A percentile compares a stretch with the other conserved stretches of the same genome.
These are phyloP conservation scores for Pseudococcus longispinus DNA, from an alignment of 2,888 invertebrate genomes.

Conservation along the genomic window DNA sequence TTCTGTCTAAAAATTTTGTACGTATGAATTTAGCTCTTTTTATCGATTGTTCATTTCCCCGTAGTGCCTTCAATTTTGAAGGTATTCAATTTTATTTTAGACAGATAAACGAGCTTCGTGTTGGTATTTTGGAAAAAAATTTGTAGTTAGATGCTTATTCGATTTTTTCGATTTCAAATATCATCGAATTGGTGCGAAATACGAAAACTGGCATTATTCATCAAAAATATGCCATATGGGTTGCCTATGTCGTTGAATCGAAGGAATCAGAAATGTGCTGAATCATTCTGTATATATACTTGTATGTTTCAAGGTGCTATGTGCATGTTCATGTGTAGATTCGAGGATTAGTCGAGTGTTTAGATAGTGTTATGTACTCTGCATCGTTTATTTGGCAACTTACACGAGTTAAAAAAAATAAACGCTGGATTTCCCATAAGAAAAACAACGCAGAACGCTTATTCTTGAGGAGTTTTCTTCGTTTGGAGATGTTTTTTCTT, in stretches of 20 bases:
- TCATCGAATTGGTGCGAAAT: too few relatives aligned
- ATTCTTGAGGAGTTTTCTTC: conserved; percentile 10
- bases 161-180: too few relatives aligned
- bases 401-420: not conserved
- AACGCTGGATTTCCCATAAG: conserved; percentile 12
- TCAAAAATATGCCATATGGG: not conserved
- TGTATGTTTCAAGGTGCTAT: too few relatives aligned
- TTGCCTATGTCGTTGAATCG: not conserved
- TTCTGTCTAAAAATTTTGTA: too few relatives aligned
- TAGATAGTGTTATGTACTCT: not conserved
- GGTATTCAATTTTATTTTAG: too few relatives aligned
- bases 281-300: not conserved
- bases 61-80: too few relatives aligned
- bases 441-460: conserved; percentile 38
- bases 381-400: not conserved
- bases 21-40: too few relatives aligned
- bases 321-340: not conserved
- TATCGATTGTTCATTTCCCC: too few relatives aligned
- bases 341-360: not conserved
- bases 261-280: not conserved
- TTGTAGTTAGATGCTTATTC: too few relatives aligned
- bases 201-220: too few relatives aligned
- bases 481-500: not conserved
- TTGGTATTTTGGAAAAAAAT: too few relatives aligned
- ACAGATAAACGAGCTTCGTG: too few relatives aligned